Conservation (phyloP, 2,888 invertebrate genomes). For the Therioaphis trifolii region DNA sequence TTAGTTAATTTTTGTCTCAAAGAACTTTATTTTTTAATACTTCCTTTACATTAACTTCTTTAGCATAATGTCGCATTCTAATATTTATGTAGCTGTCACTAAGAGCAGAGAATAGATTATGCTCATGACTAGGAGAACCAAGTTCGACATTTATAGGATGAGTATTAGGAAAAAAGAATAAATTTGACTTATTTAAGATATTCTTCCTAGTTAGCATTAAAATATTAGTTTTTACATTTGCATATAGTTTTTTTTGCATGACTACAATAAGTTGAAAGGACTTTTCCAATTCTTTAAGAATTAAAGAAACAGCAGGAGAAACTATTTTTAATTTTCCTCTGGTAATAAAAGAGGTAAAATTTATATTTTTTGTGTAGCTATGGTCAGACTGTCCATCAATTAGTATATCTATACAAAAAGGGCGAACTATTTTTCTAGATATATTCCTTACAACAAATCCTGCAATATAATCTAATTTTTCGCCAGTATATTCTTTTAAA, state of each 20-base stretch:
- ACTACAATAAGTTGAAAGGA: background rate
- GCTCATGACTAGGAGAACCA: background rate
- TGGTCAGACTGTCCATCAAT: no score
- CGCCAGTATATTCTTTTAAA: no score
- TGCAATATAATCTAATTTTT: no score
- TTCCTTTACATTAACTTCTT: background rate
- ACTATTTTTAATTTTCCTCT: constrained; percentile 29
- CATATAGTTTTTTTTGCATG: background rate
- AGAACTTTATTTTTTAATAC: background rate
- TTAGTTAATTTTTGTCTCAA: background rate
- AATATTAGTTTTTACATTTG: constrained; percentile 5
- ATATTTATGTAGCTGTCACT: background rate
- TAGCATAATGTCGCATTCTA: background rate
- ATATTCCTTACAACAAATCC: no score
- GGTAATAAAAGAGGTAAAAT: background rate
- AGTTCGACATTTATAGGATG: background rate
- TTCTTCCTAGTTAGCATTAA: background rate
- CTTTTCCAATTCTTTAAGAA: constrained; percentile 10
- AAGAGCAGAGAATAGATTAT: background rate
- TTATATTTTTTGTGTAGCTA: constrained; percentile 2
- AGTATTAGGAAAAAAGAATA: constrained; percentile 9
- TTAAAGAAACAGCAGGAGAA: constrained; percentile 10
- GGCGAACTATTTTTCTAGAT: no score
- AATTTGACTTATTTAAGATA: background rate
- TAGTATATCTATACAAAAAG: no score